Base-by-base conservation (phyloP, 2,113 vertebrate species). In the Vulpes vulpes region DNA sequence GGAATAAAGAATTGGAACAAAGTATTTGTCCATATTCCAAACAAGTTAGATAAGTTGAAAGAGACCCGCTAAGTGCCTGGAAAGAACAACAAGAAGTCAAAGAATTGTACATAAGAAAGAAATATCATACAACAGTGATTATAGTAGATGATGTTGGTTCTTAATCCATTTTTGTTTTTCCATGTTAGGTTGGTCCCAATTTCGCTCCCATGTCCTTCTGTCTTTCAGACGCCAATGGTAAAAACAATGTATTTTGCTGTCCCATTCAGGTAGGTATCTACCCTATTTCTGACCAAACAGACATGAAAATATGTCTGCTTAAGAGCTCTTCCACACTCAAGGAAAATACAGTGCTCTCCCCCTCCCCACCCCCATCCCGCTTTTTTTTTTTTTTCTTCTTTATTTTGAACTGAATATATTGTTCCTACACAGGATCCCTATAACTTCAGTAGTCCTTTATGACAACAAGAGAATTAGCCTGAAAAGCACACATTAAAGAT, bases 141-240 rank as follows among this genome's bases (percentile, higher is more conserved):
- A 2, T 43, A 57, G 22, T 20, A 22, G 30, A 55, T 57, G 0
- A 17, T 17, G 14, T 60, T 27, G 19, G 10, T 32, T 49, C 43
- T 53, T 38, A 80, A 51, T 10, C 5, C 19, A 49, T 74, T 81
- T 90, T 74, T 25, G 12, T 49, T 43, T 53, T 74, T 60, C 15
- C 0, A n/a, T 0, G 0, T 27, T 59, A 53, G 6, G 32, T 43
- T 14, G 3, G 4, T 3, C 11, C 19, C 15, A 23, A 11, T 78
- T 60, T 30, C 1, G 67, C n/a, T 69, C 12, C 27, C 15, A 8
- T 57, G 3, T 16, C 3, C 5, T 11, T 78, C 27, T 84, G 30
- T 10, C 30, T 51, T 80, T 73, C 30, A 80, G n/a, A 11, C 32
- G 3, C 2, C 7, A 78, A 71, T n/a, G 32, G 9, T 49, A 5